Evolutionary conservation across 1,140 invertebrate genomes (phyloP).

Genomic region (Drosophila nikananu): DNA sequence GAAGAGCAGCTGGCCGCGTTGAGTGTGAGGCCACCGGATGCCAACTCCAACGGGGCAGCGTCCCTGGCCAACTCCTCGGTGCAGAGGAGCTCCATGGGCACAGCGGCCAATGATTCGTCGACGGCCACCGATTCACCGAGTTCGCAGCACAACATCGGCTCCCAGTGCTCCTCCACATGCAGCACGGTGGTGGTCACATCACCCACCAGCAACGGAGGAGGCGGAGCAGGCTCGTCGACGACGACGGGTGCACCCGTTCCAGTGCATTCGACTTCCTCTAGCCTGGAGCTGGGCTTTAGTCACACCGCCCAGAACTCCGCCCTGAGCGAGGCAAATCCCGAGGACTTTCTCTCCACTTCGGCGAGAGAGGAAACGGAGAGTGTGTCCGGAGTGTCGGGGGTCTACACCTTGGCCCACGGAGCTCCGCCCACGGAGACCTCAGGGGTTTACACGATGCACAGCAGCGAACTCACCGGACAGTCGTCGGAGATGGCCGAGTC

Average conservation of each 20-base stretch:
- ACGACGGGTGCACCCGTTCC: conserved; percentile 85
- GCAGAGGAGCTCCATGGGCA: conserved; percentile 25
- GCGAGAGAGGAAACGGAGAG: conserved; percentile 85
- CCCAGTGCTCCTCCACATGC: conserved; percentile 93
- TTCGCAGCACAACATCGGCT: conserved; percentile 86
- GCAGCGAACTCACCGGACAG: conserved; percentile 88
- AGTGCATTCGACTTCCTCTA: conserved; percentile 89
- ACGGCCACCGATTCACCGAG: conserved; percentile 80
- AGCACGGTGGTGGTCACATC: conserved; percentile 91
- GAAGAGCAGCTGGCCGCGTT: conserved; percentile 81
- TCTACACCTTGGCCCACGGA: conserved; percentile 86
- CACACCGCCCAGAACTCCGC: conserved; percentile 93
- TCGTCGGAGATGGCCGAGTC: conserved; percentile 85
- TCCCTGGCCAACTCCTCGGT: conserved; percentile 20
- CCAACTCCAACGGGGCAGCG: conserved; percentile 70
- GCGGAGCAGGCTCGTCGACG: conserved; percentile 67
- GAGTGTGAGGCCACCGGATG: conserved; percentile 78
- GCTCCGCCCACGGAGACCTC: conserved; percentile 91
- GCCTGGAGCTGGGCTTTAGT: conserved; percentile 92
- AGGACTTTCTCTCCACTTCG: conserved; percentile 86
- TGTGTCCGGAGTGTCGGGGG: conserved; percentile 72
- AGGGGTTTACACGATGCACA: conserved; percentile 91
- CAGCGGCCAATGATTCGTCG: conserved; percentile 60
- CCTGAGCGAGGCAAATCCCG: conserved; percentile 88
- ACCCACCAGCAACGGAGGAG: conserved; percentile 34